Conservation (phyloP, 2,797 vertebrate species). For the Ctenopoma kingsleyae region DNA sequence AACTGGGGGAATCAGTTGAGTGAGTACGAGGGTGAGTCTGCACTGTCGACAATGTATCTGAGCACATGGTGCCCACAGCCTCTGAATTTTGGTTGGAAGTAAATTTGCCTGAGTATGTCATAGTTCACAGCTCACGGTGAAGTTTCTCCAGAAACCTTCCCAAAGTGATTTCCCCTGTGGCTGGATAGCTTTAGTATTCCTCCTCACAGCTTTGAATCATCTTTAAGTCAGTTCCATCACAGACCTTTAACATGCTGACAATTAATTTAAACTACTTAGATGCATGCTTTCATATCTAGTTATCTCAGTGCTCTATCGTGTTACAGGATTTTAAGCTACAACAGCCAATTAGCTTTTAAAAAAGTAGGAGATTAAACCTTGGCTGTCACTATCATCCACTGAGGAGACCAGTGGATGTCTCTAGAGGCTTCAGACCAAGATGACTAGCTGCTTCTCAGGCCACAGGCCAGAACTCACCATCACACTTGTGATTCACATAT, state of each 20-base stretch:
- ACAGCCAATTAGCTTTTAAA: conserved; percentile 26
- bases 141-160: conserved; percentile 25
- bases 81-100: conserved; percentile 29
- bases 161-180: conserved; percentile 35
- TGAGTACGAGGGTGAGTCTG: conserved; percentile 13
- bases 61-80: conserved; percentile 23
- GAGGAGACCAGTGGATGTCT: conserved; percentile 31
- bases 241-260: conserved; percentile 8
- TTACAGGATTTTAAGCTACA: conserved; percentile 12
- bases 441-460: conserved; percentile 24
- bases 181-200: conserved; percentile 1
- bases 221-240: conserved; percentile 6
- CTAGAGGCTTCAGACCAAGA: conserved; percentile 17
- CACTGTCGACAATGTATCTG: not conserved
- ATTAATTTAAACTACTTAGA: conserved; percentile 14
- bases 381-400: conserved; percentile 36
- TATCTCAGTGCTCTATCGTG: not conserved
- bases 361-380: conserved; percentile 37
- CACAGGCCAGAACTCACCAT: conserved; percentile 35
- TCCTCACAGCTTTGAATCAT: conserved; percentile 5
- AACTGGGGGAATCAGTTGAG: conserved; percentile 1
- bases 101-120: conserved; percentile 45
- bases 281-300: conserved; percentile 23
- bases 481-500: conserved; percentile 28
- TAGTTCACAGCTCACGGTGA: conserved; percentile 18